Conservation (phyloP, 2,113 vertebrate species). For the Apodemus speciosus region DNA sequence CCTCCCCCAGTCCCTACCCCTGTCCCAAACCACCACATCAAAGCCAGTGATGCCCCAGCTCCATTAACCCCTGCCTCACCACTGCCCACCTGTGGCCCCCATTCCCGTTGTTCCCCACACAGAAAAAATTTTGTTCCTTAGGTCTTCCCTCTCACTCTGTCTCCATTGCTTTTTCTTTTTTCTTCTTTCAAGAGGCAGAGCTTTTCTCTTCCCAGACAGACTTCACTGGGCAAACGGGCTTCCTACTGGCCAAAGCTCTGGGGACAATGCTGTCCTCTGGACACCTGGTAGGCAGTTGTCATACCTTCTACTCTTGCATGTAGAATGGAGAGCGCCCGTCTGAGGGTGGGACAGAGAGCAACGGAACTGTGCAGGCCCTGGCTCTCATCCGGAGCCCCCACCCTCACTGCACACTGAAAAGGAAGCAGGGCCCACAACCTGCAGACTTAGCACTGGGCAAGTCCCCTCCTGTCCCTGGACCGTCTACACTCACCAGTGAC, state of each 20-base stretch:
- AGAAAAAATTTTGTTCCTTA: neutral
- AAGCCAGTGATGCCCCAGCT: conserved; percentile 74
- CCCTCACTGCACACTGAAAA: neutral
- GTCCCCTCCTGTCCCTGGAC: conserved; percentile 44
- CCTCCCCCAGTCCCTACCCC: conserved; percentile 72
- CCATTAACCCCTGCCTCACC: conserved; percentile 78
- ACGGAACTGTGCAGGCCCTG: neutral
- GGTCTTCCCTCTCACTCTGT: neutral
- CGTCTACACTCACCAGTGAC: conserved; percentile 31
- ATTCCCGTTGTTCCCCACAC: neutral
- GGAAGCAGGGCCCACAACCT: neutral
- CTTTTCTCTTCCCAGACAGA: neutral
- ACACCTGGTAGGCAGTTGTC: neutral
- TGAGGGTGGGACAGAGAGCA: neutral
- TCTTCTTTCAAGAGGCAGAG: neutral
- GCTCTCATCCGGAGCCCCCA: neutral
- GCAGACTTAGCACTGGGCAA: conserved; percentile 17
- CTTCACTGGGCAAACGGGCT: neutral
- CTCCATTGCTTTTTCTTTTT: neutral
- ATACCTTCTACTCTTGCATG: neutral
- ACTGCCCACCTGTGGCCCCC: conserved; percentile 48
- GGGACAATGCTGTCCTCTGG: neutral
- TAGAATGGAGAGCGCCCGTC: neutral
- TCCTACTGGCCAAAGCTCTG: neutral
- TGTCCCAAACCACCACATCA: conserved; percentile 74